These are phyloP conservation scores for Ianthella basta DNA, from an alignment of 37 sponge, comb jelly and placozoan genomes.

Conservation along the genomic window DNA sequence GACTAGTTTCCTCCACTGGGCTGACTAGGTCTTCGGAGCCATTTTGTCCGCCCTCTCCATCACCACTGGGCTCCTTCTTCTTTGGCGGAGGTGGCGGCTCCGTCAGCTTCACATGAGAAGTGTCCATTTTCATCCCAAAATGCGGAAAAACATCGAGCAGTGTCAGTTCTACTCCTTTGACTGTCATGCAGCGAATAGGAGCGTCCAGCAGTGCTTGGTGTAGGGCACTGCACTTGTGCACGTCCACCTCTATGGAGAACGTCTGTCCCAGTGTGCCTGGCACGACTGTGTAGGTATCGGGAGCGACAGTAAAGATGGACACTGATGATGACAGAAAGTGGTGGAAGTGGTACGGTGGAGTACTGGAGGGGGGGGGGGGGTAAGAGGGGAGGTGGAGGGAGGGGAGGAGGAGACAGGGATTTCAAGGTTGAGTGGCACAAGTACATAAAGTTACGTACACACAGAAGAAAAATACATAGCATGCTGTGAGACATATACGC, in stretches of 20 bases:
- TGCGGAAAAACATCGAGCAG: neutral
- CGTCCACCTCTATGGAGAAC: neutral
- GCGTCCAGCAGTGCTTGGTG: neutral
- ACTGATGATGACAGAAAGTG: neutral
- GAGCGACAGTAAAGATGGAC: neutral
- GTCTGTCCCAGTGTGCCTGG: neutral
- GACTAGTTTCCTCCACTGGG: conserved; percentile 17
- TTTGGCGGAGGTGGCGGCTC: neutral
- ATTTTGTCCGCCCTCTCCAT: no score
- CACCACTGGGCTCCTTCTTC: neutral
- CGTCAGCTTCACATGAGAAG: neutral
- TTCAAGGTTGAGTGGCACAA: neutral
- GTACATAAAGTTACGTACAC: neutral
- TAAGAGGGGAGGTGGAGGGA: neutral
- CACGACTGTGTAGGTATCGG: neutral
- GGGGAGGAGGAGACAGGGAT: neutral
- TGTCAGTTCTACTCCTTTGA: neutral
- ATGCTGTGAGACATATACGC: neutral
- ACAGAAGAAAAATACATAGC: neutral
- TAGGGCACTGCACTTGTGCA: neutral
- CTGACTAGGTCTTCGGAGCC: neutral
- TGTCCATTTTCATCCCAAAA: neutral
- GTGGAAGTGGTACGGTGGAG: neutral
- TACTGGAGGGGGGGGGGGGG: neutral
- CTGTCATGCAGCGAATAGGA: neutral